Conservation (phyloP, 2,888 invertebrate genomes). For the Thysanoteuthis rhombus region DNA sequence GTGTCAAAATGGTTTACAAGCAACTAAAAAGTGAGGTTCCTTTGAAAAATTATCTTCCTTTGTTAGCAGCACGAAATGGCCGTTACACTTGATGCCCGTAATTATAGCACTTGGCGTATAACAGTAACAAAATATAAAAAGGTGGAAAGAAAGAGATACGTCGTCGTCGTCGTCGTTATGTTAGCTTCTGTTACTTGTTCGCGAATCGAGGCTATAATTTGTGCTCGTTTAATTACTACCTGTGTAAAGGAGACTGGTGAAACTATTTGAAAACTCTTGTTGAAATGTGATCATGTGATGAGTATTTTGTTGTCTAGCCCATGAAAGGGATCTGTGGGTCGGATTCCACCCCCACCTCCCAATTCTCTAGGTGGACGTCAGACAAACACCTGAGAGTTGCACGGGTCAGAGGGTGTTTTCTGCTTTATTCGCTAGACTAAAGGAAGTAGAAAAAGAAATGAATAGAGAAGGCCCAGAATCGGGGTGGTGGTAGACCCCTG, state of each 20-base stretch:
- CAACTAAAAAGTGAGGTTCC: background rate
- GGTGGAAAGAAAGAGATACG: too few relatives aligned
- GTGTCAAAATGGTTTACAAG: background rate
- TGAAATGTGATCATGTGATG: constrained; percentile 12
- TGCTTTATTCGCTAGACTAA: too few relatives aligned
- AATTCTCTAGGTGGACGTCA: background rate
- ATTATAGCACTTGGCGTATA: background rate
- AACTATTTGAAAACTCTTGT: background rate
- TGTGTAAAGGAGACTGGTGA: background rate
- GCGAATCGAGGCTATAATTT: background rate
- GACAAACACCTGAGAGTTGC: background rate
- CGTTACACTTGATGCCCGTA: background rate
- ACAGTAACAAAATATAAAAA: background rate
- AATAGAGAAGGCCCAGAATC: too few relatives aligned
- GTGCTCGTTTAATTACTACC: background rate
- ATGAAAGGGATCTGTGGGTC: background rate
- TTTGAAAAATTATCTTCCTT: background rate
- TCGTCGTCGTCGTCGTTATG: background rate
- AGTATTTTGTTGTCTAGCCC: background rate
- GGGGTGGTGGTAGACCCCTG: background rate
- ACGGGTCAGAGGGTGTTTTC: background rate
- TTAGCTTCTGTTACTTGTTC: background rate
- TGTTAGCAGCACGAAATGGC: background rate
- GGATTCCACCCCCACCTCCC: background rate
- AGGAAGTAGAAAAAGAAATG: background rate